Conservation (phyloP, 2,888 invertebrate species). For the Heterodera filipjevi region DNA sequence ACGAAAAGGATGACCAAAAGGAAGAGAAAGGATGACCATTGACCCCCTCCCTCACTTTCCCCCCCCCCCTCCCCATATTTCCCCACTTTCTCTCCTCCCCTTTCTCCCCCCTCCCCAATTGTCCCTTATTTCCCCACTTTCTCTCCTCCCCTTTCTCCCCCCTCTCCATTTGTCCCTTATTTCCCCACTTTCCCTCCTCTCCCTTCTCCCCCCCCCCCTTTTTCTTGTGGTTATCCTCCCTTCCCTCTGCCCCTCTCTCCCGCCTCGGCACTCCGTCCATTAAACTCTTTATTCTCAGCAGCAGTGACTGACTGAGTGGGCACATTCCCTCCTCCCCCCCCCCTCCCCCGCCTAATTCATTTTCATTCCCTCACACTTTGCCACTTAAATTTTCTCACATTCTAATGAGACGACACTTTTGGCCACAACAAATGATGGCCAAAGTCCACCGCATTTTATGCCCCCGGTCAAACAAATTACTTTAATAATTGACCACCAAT, state of each 20-base stretch:
- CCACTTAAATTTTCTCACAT: constrained; percentile 10
- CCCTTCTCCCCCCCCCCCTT: not conserved
- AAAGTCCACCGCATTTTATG: not conserved
- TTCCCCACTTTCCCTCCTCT: not conserved
- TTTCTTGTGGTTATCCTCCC: not conserved
- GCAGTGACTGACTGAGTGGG: not conserved
- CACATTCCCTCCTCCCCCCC: not conserved
- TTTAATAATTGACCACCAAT: not conserved
- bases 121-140: not conserved
- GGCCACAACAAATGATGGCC: not conserved
- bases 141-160: not conserved
- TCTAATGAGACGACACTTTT: not conserved
- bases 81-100: too few relatives aligned
- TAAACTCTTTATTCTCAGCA: not conserved
- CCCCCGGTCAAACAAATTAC: not conserved
- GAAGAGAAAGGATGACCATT: not conserved
- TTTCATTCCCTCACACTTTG: not conserved
- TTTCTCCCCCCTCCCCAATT: not conserved
- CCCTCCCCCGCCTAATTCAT: not conserved
- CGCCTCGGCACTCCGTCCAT: not conserved
- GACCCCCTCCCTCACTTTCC: not conserved
- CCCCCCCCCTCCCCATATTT: too few relatives aligned
- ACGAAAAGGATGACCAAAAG: too few relatives aligned
- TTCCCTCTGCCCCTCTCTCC: not conserved
- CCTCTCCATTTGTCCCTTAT: not conserved